Evolutionary conservation across 2,888 invertebrate species (phyloP).

Genomic region (Tortrix viridana): DNA sequence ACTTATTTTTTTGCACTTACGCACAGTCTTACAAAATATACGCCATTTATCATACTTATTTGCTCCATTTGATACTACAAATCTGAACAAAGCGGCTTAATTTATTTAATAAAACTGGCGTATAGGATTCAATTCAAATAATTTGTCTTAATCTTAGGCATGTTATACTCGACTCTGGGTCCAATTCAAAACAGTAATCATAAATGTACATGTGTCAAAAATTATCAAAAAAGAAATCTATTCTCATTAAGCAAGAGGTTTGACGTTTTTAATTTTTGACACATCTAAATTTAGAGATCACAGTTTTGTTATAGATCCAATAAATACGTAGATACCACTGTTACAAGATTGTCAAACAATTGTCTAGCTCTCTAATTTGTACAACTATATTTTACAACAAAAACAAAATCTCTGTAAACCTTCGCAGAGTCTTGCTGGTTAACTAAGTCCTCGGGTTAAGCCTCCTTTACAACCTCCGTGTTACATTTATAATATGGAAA

Average conservation of each 20-base stretch:
- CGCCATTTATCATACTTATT: not conserved
- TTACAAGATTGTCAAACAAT: slow-evolving; percentile 32
- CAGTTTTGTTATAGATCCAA: not conserved
- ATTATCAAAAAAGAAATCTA: too few species aligned
- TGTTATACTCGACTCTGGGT: slow-evolving; percentile 11
- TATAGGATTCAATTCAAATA: slow-evolving; percentile 21
- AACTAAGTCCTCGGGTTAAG: slow-evolving; percentile 55
- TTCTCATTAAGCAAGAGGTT: too few species aligned
- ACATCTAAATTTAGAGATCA: too few species aligned
- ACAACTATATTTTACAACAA: slow-evolving; percentile 33
- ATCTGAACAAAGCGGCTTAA: too few species aligned
- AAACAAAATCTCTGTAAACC: slow-evolving; percentile 15
- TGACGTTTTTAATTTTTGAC: too few species aligned
- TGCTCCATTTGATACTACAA: not conserved
- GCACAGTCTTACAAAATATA: slow-evolving; percentile 5
- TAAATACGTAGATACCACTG: slow-evolving; percentile 23
- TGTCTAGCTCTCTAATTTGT: slow-evolving; percentile 36
- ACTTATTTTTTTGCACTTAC: slow-evolving; percentile 26
- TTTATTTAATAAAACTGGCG: not conserved
- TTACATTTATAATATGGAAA: slow-evolving; percentile 7
- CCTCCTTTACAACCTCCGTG: slow-evolving; percentile 31
- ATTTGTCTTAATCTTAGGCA: slow-evolving; percentile 16
- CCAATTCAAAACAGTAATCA: too few species aligned
- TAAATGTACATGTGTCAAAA: too few species aligned
- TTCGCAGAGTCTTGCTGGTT: slow-evolving; percentile 52